Evolutionary conservation across 2,797 vertebrate genomes (phyloP).

Genomic region (Myotis daubentonii): DNA sequence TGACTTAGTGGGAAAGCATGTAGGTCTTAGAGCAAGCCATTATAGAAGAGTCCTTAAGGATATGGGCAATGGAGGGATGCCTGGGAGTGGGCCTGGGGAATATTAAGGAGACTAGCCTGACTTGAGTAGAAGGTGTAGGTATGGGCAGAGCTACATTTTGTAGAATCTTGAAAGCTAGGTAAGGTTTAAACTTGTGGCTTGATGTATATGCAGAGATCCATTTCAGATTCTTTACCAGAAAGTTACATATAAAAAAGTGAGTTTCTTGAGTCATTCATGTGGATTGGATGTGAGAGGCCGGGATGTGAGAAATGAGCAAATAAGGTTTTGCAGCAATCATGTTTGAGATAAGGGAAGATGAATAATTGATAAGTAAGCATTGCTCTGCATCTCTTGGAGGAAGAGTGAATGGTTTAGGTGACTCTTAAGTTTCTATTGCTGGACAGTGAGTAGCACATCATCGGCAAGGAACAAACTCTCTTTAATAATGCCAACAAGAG

Average conservation of each 20-base stretch:
- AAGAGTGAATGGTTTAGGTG: background rate
- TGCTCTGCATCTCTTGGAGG: background rate
- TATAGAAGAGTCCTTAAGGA: background rate
- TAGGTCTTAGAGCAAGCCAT: background rate
- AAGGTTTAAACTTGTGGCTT: background rate
- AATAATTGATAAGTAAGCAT: background rate
- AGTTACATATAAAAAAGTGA: background rate
- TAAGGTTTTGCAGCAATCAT: background rate
- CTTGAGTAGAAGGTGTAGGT: background rate
- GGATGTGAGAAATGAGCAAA: background rate
- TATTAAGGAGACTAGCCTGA: background rate
- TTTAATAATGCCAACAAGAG: background rate
- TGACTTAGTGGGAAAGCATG: background rate
- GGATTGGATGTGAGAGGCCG: background rate
- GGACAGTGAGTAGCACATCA: fast-evolving
- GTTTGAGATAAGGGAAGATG: background rate
- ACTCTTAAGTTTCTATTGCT: background rate
- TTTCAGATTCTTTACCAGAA: background rate
- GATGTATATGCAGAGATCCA: background rate
- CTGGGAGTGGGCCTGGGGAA: too few relatives aligned
- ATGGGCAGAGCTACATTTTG: background rate
- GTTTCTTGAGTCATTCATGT: background rate
- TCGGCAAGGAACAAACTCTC: background rate
- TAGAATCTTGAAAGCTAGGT: background rate
- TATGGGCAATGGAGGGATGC: fast-evolving